Evolutionary conservation across 2,797 vertebrate genomes (phyloP), one percentile per base, ranked within the genome.

Genomic region (Lepidocolaptes lacrymiger): DNA sequence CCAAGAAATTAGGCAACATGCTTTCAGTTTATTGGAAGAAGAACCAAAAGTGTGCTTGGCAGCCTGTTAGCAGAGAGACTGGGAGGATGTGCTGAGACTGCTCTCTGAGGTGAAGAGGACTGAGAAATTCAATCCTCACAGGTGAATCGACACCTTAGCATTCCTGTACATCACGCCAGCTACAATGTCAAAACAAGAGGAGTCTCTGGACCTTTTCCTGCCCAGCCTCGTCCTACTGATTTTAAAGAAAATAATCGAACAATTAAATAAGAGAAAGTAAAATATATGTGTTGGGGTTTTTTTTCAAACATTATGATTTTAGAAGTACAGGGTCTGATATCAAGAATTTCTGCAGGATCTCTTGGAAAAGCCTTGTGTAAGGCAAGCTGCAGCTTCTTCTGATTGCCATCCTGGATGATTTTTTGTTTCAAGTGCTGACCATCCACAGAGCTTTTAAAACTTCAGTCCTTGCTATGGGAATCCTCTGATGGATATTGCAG

Each of bases 401-500:
- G 41, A 79, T 26, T 90, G 48, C 59, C 63, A 51, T 73, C 52
- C 54, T 79, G 36, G 54, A 44, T 28, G 26, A 78, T 30, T 68
- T 88, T 58, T 86, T 52, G 28, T 69, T 84, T 79, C 36, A 34
- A 84, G 71, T n/a, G 41, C 18, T 71, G 84, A 48, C 52, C 37
- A 87, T 79, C 26, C 27, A 52, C 32, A 76, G 55, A 90, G 76
- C 88, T 96, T 91, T 96, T 78, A 90, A 76, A 86, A 48, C 0
- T 4, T 87, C 80, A 82, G 30, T 63, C 55, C 44, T 23, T 73
- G 55, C 52, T 85, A n/a, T 21, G 52, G 34, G 63, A 22, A 92
- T 76, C 71, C 43, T 80, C n/a, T 49, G 81, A 78, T 62, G 85
- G 75, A 66, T 85, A 81, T 48, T 81, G 63, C 48, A 84, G 79